Conservation (phyloP, 23 tunicate genomes). For the Halocynthia roretzi region DNA sequence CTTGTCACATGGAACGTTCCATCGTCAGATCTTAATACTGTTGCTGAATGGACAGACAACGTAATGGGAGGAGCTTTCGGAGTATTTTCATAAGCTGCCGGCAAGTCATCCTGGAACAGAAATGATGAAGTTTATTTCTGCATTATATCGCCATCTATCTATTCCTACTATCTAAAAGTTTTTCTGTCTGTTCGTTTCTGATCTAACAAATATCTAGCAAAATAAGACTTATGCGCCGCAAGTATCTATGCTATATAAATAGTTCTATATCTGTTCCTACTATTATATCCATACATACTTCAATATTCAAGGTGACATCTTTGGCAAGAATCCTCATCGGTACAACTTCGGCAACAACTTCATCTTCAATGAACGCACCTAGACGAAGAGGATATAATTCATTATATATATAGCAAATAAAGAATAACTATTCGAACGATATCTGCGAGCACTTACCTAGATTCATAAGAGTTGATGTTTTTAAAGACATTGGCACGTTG, state of each 20-base stretch:
- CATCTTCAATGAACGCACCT: conserved; percentile 88
- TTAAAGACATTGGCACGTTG: conserved; percentile 3
- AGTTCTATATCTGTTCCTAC: neutral
- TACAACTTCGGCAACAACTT: conserved; percentile 42
- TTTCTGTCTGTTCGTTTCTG: too few species aligned
- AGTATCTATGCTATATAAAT: neutral
- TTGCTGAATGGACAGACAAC: conserved; percentile 46
- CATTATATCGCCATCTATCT: neutral
- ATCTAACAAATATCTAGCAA: too few species aligned
- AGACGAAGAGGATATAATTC: neutral
- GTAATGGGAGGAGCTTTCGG: conserved; percentile 32
- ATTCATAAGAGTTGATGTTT: conserved; percentile 29
- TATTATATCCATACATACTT: conserved; percentile 13
- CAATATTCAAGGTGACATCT: conserved; percentile 41
- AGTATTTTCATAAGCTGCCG: conserved; percentile 42
- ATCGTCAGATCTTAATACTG: conserved; percentile 36
- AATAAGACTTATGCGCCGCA: neutral
- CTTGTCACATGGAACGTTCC: conserved; percentile 73
- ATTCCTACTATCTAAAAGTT: neutral
- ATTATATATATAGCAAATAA: neutral
- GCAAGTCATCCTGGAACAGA: conserved; percentile 33
- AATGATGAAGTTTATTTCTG: neutral
- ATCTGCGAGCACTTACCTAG: conserved; percentile 14
- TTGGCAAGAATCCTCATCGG: conserved; percentile 68
- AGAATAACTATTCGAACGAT: neutral